Percentiles rank a stretch among this genome's conserved stretches.
Evolutionary conservation across 1,140 invertebrate species (phyloP).

Genomic region (Sycophaga agraensis): DNA sequence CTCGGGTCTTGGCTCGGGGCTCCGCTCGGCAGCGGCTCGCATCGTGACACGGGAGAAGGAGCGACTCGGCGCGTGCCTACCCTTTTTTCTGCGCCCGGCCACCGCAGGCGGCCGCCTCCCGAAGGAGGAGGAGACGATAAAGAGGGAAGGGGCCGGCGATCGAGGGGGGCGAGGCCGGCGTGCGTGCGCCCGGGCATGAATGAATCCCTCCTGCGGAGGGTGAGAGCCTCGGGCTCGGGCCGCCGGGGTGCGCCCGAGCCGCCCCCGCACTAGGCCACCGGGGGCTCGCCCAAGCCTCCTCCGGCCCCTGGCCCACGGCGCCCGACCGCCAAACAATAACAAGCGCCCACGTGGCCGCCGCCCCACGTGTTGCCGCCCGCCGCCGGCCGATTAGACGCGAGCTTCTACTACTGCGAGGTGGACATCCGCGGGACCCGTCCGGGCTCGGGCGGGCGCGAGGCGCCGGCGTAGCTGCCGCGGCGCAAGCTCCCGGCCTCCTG

Average conservation of each 20-base stretch:
- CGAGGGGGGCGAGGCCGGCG: background rate
- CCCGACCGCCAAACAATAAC: constrained; percentile 48
- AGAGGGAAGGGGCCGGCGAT: constrained; percentile 38
- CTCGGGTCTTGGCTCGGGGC: too few relatives aligned
- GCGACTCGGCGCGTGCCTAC: too few relatives aligned
- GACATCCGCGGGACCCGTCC: too few relatives aligned
- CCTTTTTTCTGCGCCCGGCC: too few relatives aligned
- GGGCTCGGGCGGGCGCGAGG: too few relatives aligned
- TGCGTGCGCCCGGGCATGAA: constrained; percentile 45
- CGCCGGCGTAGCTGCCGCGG: background rate
- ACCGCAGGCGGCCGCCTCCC: too few relatives aligned
- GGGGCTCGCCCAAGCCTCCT: too few relatives aligned
- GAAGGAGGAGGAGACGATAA: constrained; percentile 32
- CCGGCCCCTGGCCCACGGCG: constrained; percentile 34
- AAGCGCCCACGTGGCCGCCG: constrained; percentile 43
- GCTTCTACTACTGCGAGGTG: constrained; percentile 14
- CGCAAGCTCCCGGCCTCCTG: background rate
- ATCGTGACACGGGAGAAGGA: too few relatives aligned
- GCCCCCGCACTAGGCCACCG: constrained; percentile 32
- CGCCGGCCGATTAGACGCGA: background rate
- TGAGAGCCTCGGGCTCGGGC: constrained; percentile 21
- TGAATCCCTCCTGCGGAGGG: constrained; percentile 56
- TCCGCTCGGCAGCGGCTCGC: too few relatives aligned
- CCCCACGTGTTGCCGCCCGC: constrained; percentile 15
- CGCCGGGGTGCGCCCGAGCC: constrained; percentile 49